A percentile compares a stretch with the other conserved stretches of the same genome.
These are phyloP conservation scores for Trinectes maculatus DNA, from an alignment of 2,113 vertebrate species.

Conservation along the genomic window DNA sequence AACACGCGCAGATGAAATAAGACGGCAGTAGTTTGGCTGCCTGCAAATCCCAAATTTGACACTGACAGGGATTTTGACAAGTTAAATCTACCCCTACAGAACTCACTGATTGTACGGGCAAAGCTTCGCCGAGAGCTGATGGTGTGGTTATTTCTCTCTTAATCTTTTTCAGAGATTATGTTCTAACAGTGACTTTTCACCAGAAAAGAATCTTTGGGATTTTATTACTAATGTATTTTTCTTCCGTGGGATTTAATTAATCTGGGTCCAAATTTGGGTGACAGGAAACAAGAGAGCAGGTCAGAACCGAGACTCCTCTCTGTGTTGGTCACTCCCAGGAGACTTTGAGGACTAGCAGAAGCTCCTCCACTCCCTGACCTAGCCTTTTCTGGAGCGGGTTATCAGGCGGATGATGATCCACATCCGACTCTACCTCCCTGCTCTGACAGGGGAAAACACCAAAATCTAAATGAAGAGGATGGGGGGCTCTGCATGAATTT, in stretches of 20 bases:
- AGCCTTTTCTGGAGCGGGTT: constrained; percentile 48
- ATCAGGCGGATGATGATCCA: constrained; percentile 62
- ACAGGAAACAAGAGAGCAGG: constrained; percentile 44
- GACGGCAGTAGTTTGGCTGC: constrained; percentile 51
- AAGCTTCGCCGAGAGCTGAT: neutral
- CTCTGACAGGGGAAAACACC: constrained; percentile 5
- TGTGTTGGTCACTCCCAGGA: constrained; percentile 21
- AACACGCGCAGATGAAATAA: constrained; percentile 65
- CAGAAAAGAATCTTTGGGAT: constrained; percentile 1
- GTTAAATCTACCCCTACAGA: constrained; percentile 43
- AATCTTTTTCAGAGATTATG: constrained; percentile 49
- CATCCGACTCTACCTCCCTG: constrained; percentile 54
- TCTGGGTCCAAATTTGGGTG: constrained; percentile 27
- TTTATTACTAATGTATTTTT: constrained; percentile 13
- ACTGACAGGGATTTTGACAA: constrained; percentile 46
- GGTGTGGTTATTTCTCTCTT: constrained; percentile 23
- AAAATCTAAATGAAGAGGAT: constrained; percentile 23
- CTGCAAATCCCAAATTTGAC: constrained; percentile 57
- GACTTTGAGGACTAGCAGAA: constrained; percentile 61
- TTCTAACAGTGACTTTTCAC: constrained; percentile 21
- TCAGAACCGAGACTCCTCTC: constrained; percentile 29
- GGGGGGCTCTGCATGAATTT: constrained; percentile 15
- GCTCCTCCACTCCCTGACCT: constrained; percentile 50
- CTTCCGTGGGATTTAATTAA: constrained; percentile 20
- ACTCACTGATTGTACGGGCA: constrained; percentile 1